These are phyloP conservation scores for Ryuthela nishihirai DNA, from an alignment of 2,888 invertebrate species.

Conservation along the genomic window DNA sequence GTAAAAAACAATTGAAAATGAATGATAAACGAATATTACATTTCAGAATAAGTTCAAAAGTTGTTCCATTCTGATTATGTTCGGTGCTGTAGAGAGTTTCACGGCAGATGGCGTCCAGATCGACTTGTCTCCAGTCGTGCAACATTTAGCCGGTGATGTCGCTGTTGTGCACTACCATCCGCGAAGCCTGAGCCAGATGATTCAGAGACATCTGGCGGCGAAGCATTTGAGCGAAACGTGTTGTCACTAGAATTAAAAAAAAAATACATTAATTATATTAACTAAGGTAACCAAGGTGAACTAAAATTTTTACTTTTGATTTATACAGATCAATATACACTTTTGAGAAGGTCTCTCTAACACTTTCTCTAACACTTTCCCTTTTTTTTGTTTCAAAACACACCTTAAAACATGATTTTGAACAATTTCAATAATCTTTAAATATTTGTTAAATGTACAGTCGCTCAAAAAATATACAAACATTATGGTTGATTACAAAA, in stretches of 20 bases:
- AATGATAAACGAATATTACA: slow-evolving; percentile 42
- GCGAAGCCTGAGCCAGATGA: slow-evolving; percentile 54
- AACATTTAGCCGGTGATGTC: slow-evolving; percentile 54
- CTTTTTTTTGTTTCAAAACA: too few species aligned
- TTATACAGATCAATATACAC: too few species aligned
- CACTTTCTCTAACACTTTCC: too few species aligned
- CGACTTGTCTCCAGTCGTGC: slow-evolving; percentile 53
- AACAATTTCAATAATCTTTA: too few species aligned
- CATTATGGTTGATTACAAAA: too few species aligned
- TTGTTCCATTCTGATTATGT: slow-evolving; percentile 46
- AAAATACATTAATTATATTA: neutral
- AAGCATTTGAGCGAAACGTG: slow-evolving; percentile 52
- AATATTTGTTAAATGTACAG: too few species aligned
- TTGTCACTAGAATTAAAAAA: slow-evolving; percentile 51
- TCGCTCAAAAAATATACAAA: too few species aligned
- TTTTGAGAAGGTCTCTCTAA: too few species aligned
- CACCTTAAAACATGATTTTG: too few species aligned
- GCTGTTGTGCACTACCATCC: slow-evolving; percentile 51
- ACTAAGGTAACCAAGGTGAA: too few species aligned
- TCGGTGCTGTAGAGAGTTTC: slow-evolving; percentile 52
- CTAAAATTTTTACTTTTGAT: too few species aligned
- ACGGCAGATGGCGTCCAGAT: slow-evolving; percentile 51
- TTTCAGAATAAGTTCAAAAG: slow-evolving; percentile 47
- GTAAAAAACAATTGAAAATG: too few species aligned
- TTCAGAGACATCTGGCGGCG: slow-evolving; percentile 53